Conservation (phyloP, 2,113 vertebrate species). For the Clarias macrocephalus region DNA sequence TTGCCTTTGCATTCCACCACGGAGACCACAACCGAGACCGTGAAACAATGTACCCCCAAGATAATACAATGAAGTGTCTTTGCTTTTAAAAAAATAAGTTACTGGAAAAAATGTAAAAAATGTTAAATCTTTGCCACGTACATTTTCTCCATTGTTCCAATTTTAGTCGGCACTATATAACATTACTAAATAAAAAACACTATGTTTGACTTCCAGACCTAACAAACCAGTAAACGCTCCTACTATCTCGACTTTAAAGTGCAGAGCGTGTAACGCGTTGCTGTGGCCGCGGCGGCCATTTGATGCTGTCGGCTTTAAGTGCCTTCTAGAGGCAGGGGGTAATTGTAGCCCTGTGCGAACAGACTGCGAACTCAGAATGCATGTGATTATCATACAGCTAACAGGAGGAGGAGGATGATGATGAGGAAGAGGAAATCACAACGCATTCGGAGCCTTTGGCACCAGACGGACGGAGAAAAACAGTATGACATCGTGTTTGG, state of each 20-base stretch:
- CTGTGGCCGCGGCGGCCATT: constrained; percentile 28
- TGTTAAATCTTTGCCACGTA: background rate
- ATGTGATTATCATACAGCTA: constrained; percentile 42
- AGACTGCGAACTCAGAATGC: constrained; percentile 40
- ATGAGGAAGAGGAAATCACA: constrained; percentile 18
- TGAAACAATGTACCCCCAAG: background rate
- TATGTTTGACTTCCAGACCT: constrained; percentile 18
- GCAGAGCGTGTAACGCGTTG: constrained; percentile 30
- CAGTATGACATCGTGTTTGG: constrained; percentile 29
- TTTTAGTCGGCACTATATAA: background rate
- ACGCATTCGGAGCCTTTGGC: constrained; percentile 21
- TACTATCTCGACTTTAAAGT: constrained; percentile 27
- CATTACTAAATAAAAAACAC: background rate
- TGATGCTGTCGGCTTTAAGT: constrained; percentile 39
- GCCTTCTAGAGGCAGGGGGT: constrained; percentile 40
- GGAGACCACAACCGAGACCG: background rate
- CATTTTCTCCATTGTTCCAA: background rate
- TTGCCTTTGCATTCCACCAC: constrained; percentile 9
- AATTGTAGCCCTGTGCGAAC: constrained; percentile 39
- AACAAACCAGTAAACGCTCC: constrained; percentile 29
- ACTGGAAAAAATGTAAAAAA: no score
- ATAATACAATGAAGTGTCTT: background rate
- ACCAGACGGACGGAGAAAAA: constrained; percentile 39
- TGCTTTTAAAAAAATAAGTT: background rate
- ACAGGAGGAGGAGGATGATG: constrained; percentile 2